Evolutionary conservation across 2,888 invertebrate genomes (phyloP).

Genomic region (Troides aeacus): DNA sequence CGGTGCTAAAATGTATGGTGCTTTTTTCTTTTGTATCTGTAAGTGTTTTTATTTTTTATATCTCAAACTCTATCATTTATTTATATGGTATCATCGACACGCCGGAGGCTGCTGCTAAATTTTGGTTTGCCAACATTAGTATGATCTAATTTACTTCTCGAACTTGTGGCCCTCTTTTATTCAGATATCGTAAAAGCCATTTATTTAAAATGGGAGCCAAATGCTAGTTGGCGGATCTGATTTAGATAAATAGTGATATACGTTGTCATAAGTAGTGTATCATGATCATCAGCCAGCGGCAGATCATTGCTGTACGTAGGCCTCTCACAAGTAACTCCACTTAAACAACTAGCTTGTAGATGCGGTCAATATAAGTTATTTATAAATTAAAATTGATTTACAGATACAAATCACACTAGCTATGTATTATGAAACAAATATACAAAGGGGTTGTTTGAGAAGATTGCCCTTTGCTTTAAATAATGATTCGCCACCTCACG

Average conservation of each 20-base stretch:
- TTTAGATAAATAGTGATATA: no score
- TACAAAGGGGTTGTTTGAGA: conserved; percentile 12
- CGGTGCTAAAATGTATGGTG: not conserved
- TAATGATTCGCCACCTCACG: not conserved
- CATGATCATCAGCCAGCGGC: no score
- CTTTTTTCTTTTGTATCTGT: conserved; percentile 15
- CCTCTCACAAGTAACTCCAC: no score
- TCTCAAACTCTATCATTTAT: not conserved
- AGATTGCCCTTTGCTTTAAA: conserved; percentile 19
- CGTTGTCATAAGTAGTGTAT: no score
- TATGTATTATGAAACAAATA: conserved; percentile 4
- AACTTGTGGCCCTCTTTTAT: no score
- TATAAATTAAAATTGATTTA: conserved; percentile 5
- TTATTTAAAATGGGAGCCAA: no score
- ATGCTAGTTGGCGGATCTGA: no score
- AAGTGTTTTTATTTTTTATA: conserved; percentile 10
- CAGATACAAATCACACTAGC: conserved; percentile 20
- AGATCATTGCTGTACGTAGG: no score
- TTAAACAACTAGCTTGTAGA: not conserved
- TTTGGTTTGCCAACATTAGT: not conserved
- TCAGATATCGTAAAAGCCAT: no score
- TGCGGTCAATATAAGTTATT: not conserved
- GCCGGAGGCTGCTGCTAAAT: not conserved
- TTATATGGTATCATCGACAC: no score
- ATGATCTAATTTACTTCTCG: no score